These are phyloP conservation scores for Garra rufa DNA, from an alignment of 2,113 vertebrate species.

Conservation along the genomic window DNA sequence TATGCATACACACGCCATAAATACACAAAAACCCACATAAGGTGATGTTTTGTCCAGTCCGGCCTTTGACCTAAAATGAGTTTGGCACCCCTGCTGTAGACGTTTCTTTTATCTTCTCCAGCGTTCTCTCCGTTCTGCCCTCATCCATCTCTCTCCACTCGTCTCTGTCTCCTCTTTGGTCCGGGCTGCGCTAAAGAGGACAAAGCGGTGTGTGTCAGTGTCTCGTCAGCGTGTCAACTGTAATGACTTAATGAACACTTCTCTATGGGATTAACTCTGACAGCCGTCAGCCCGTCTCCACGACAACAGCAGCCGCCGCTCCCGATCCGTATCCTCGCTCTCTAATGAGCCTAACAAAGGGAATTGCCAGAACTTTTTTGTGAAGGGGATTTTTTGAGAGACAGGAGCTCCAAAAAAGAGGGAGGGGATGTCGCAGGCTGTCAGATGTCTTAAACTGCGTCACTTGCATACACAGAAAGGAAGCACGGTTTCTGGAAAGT, in stretches of 20 bases:
- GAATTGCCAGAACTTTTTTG: slow-evolving; percentile 62
- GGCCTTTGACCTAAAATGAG: not conserved
- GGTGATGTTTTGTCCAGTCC: not conserved
- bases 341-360: slow-evolving; percentile 71
- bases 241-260: slow-evolving; percentile 87
- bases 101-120: not conserved
- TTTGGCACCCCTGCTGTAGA: not conserved
- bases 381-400: slow-evolving; percentile 21
- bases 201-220: slow-evolving; percentile 54
- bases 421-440: slow-evolving; percentile 43
- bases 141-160: slow-evolving; percentile 41
- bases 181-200: slow-evolving; percentile 37
- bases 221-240: slow-evolving; percentile 76
- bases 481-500: not conserved
- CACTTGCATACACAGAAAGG: not conserved
- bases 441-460: slow-evolving; percentile 38
- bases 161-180: slow-evolving; percentile 38
- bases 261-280: slow-evolving; percentile 80
- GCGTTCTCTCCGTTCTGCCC: not conserved
- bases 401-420: slow-evolving; percentile 46
- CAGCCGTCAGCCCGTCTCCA: slow-evolving; percentile 76
- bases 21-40: not conserved
- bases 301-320: slow-evolving; percentile 63
- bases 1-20: not conserved
- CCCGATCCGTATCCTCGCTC: slow-evolving; percentile 55